Evolutionary conservation across 1,140 invertebrate genomes (phyloP).

Genomic region (Sminthurides bifidus): DNA sequence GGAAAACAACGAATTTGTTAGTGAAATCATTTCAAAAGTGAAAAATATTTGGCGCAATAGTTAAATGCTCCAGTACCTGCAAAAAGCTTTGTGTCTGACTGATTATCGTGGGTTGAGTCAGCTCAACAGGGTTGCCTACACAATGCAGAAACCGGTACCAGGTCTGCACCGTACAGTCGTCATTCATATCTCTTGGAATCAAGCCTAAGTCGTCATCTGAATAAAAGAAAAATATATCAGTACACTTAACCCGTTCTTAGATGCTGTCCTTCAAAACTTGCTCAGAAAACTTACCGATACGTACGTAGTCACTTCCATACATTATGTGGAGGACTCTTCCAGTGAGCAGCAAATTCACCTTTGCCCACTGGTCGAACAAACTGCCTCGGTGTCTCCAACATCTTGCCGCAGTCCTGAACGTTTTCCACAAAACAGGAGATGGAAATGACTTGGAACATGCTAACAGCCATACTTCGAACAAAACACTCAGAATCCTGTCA

Average conservation of each 20-base stretch:
- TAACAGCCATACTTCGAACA: slow-evolving; percentile 89
- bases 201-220: slow-evolving; percentile 67
- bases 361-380: slow-evolving; percentile 88
- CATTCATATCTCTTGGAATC: slow-evolving; percentile 67
- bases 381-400: slow-evolving; percentile 86
- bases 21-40: no score
- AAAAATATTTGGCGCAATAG: background rate
- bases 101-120: slow-evolving; percentile 73
- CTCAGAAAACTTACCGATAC: slow-evolving; percentile 37
- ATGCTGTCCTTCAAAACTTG: background rate
- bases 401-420: slow-evolving; percentile 78
- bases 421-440: slow-evolving; percentile 89
- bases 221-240: slow-evolving; percentile 33
- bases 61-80: slow-evolving; percentile 30
- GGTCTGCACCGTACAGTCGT: slow-evolving; percentile 79
- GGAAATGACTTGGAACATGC: slow-evolving; percentile 82
- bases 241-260: background rate
- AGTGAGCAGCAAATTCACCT: slow-evolving; percentile 79
- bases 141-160: slow-evolving; percentile 90
- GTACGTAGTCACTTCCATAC: slow-evolving; percentile 77
- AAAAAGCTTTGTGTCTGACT: slow-evolving; percentile 75
- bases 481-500: slow-evolving; percentile 78
- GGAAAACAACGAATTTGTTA: background rate
- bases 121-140: slow-evolving; percentile 83
- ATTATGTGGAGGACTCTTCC: slow-evolving; percentile 70